A percentile compares a stretch with the other conserved stretches of the same genome.
Conservation (phyloP, 2,113 vertebrate genomes). For the Chinchilla lanigera region DNA sequence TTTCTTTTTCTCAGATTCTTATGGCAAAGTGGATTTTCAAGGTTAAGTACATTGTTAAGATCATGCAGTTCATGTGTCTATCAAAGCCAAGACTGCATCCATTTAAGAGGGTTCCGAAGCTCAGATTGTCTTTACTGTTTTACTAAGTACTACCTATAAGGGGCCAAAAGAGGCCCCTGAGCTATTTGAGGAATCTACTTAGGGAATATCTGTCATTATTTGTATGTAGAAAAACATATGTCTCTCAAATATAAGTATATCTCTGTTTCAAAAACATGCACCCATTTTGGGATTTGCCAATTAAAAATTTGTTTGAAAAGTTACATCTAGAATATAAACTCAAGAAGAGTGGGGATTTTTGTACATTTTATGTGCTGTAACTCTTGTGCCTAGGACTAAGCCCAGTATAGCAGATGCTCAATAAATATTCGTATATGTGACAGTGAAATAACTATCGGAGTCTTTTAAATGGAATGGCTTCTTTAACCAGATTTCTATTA, state of each 20-base stretch:
- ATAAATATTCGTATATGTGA: background rate
- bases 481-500: background rate
- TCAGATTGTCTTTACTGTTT: background rate
- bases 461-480: background rate
- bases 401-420: background rate
- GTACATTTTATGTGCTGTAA: background rate
- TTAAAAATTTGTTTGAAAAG: conserved; percentile 29
- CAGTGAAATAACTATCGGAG: background rate
- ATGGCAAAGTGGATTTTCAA: background rate
- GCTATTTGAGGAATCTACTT: background rate
- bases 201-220: background rate
- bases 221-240: background rate
- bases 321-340: background rate
- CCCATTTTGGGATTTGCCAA: background rate
- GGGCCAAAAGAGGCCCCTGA: background rate
- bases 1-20: conserved; percentile 13
- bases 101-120: background rate
- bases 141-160: background rate
- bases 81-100: background rate
- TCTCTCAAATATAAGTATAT: background rate
- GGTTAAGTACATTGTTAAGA: background rate
- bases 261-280: conserved; percentile 38
- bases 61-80: background rate
- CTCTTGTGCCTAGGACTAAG: background rate
- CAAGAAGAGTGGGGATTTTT: background rate